phyloP scores from a whole-genome alignment of 2,113 vertebrate species.

The Parus major region DNA sequence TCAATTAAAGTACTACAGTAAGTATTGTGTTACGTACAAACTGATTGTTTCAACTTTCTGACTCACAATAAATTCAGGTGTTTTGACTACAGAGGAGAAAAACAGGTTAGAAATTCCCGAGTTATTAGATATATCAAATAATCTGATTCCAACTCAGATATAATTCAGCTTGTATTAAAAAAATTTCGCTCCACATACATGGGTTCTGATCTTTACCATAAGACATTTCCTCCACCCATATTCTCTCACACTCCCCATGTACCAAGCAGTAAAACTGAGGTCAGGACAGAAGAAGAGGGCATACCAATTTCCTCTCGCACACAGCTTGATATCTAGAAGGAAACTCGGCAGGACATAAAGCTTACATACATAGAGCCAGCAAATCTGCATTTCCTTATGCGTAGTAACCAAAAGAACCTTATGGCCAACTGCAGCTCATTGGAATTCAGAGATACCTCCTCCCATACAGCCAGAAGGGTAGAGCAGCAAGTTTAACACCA shows the following conservation, averaged over 20 bases:
- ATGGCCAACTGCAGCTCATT: background rate
- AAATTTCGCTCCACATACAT: background rate
- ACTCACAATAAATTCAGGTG: background rate
- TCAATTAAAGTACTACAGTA: background rate
- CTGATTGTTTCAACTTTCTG: background rate
- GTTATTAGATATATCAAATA: background rate
- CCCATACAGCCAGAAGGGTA: background rate
- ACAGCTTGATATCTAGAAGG: background rate
- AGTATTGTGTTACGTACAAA: background rate
- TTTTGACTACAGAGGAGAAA: background rate
- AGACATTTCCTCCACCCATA: background rate
- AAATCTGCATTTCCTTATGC: background rate
- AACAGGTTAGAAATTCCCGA: background rate
- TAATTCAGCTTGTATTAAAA: background rate
- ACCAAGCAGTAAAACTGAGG: background rate
- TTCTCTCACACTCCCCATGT: fast-evolving
- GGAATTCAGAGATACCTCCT: background rate
- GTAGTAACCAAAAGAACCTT: background rate
- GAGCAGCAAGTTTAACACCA: background rate
- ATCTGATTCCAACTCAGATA: background rate
- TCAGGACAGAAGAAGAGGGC: background rate
- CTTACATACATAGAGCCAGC: background rate
- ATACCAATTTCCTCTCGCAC: background rate
- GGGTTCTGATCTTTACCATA: background rate
- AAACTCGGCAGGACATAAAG: background rate